These are phyloP conservation scores for Potamilus streckersoni DNA, from an alignment of 1,140 invertebrate species.

Conservation along the genomic window DNA sequence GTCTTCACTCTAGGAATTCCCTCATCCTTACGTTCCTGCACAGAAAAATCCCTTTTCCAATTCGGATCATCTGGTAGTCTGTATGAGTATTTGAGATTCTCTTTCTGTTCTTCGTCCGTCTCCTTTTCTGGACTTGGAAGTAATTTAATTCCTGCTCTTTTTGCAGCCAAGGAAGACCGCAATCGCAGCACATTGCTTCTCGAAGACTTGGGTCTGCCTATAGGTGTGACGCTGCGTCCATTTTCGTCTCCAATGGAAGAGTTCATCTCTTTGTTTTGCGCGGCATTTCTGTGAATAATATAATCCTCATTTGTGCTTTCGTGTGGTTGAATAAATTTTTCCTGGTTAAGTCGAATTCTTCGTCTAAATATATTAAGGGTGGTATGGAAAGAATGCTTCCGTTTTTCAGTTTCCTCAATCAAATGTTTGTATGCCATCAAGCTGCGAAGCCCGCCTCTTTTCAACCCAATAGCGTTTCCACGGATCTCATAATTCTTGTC, in stretches of 20 bases:
- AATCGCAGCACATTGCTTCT: slow-evolving; percentile 16
- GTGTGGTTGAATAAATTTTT: slow-evolving; percentile 32
- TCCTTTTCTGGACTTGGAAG: slow-evolving; percentile 18
- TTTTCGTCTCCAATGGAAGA: slow-evolving; percentile 1
- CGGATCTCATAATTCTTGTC: slow-evolving; percentile 15
- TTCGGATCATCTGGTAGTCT: slow-evolving; percentile 28
- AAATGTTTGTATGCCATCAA: slow-evolving; percentile 21
- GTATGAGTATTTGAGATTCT: slow-evolving; percentile 33
- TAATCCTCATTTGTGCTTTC: slow-evolving; percentile 30
- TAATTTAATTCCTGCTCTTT: slow-evolving; percentile 13
- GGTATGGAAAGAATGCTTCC: slow-evolving; percentile 20
- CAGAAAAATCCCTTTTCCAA: slow-evolving; percentile 30
- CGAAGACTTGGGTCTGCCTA: slow-evolving; percentile 10
- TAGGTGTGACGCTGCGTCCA: neutral
- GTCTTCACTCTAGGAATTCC: slow-evolving; percentile 29
- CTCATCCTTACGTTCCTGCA: slow-evolving; percentile 29
- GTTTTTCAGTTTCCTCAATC: slow-evolving; percentile 21
- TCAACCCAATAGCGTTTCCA: slow-evolving; percentile 23
- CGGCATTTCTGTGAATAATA: slow-evolving; percentile 14
- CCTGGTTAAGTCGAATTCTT: slow-evolving; percentile 29
- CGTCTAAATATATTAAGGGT: slow-evolving; percentile 26
- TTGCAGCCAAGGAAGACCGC: slow-evolving; percentile 18
- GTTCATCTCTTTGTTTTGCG: slow-evolving; percentile 14
- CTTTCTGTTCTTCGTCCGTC: slow-evolving; percentile 7
- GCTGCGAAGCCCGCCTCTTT: slow-evolving; percentile 22